Conservation (phyloP, 2,113 vertebrate genomes). For the Porphyrio hochstetteri region DNA sequence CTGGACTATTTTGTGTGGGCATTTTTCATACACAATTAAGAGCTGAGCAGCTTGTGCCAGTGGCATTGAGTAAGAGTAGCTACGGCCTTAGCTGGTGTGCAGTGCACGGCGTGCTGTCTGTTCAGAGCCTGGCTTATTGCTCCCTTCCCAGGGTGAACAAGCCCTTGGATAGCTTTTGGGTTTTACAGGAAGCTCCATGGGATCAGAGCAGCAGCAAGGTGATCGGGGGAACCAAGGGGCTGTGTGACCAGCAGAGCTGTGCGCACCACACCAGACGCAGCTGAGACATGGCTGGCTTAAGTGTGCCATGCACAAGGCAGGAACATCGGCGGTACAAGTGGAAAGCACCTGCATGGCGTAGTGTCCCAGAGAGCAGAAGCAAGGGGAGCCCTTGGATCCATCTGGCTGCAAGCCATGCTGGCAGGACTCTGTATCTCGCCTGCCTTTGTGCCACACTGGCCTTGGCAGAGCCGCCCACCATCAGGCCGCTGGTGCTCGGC, state of each 20-base stretch:
- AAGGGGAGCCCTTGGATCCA: not conserved
- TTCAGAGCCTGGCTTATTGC: not conserved
- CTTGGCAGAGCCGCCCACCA: not conserved
- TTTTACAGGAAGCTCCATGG: not conserved
- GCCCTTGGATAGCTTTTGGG: not conserved
- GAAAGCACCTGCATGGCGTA: not conserved
- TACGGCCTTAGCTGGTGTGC: fast-evolving
- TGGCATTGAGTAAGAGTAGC: not conserved
- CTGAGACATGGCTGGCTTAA: fast-evolving
- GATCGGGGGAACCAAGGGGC: not conserved
- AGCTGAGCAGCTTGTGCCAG: not conserved
- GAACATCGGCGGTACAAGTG: not conserved
- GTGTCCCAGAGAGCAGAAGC: not conserved
- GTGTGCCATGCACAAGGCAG: fast-evolving
- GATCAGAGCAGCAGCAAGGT: not conserved
- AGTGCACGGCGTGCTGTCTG: fast-evolving
- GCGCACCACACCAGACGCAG: fast-evolving
- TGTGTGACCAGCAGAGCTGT: not conserved
- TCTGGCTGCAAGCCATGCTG: fast-evolving
- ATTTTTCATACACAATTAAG: not conserved
- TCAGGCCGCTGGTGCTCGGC: fast-evolving
- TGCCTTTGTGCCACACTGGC: not conserved
- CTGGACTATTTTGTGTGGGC: not conserved
- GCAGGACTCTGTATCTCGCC: not conserved
- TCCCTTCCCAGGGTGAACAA: not conserved